Evolutionary conservation across 2,888 invertebrate genomes (phyloP).

Genomic region (Smittia sp.): DNA sequence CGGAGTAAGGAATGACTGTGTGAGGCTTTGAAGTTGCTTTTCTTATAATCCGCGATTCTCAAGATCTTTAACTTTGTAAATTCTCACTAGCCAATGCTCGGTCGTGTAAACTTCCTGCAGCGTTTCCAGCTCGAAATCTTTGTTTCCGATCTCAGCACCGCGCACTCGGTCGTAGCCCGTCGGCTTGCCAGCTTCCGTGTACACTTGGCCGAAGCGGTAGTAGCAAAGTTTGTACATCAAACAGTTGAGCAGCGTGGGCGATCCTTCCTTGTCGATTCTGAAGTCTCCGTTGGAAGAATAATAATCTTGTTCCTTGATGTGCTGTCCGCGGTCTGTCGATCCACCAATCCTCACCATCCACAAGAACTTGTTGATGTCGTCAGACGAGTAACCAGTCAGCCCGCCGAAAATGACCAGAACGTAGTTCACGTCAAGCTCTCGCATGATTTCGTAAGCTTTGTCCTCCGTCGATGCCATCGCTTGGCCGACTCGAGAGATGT

Average conservation of each 20-base stretch:
- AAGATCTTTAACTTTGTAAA: slow-evolving; percentile 95
- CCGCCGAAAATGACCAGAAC: slow-evolving; percentile 98
- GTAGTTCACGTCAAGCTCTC: slow-evolving; percentile 94
- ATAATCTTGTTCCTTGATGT: slow-evolving; percentile 63
- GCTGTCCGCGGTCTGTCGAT: slow-evolving; percentile 64
- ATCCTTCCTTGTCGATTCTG: slow-evolving; percentile 91
- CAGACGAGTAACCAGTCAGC: slow-evolving; percentile 96
- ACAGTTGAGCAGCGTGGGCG: slow-evolving; percentile 87
- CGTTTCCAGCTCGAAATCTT: slow-evolving; percentile 96
- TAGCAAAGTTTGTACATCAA: slow-evolving; percentile 99
- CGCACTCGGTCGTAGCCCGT: slow-evolving; percentile 95
- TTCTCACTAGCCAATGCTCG: slow-evolving; percentile 98
- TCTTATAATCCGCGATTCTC: slow-evolving; percentile 78
- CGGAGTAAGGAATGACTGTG: neutral
- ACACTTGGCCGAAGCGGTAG: slow-evolving; percentile 94
- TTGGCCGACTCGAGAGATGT: slow-evolving; percentile 95
- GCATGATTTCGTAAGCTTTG: slow-evolving; percentile 96
- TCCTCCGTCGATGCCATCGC: slow-evolving; percentile 98
- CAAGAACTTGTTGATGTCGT: slow-evolving; percentile 98
- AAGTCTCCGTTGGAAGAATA: slow-evolving; percentile 96
- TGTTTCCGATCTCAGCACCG: slow-evolving; percentile 97
- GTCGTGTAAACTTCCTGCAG: slow-evolving; percentile 99
- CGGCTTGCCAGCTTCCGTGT: slow-evolving; percentile 92
- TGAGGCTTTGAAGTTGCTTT: neutral
- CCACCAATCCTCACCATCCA: slow-evolving; percentile 80